These are phyloP conservation scores for Leucozona laternaria DNA, from an alignment of 2,888 invertebrate genomes.

Conservation along the genomic window DNA sequence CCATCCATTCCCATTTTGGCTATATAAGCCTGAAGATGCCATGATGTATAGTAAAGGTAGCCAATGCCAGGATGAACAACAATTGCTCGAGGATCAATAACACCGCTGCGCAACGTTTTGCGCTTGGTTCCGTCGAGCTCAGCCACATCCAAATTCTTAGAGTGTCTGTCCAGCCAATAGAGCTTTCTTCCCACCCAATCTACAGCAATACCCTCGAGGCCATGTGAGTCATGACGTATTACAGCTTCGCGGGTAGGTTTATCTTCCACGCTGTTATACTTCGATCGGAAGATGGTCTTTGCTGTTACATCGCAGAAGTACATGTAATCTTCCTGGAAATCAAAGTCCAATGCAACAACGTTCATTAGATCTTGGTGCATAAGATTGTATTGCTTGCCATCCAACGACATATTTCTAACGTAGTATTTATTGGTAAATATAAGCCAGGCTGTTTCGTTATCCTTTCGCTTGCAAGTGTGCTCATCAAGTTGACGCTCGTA, in stretches of 20 bases:
- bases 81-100: constrained; percentile 97
- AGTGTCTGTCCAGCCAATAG: constrained; percentile 98
- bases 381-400: constrained; percentile 92
- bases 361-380: constrained; percentile 98
- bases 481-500: constrained; percentile 95
- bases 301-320: constrained; percentile 99
- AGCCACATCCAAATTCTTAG: constrained; percentile 97
- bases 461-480: constrained; percentile 95
- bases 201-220: constrained; percentile 97
- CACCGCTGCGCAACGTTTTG: constrained; percentile 93
- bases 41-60: constrained; percentile 97
- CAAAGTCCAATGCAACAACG: constrained; percentile 98
- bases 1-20: constrained; percentile 99
- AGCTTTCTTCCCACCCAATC: constrained; percentile 98
- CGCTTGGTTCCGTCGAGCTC: constrained; percentile 96
- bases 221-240: constrained; percentile 96
- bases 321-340: constrained; percentile 91
- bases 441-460: constrained; percentile 92
- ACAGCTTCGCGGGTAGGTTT: constrained; percentile 91
- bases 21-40: constrained; percentile 98
- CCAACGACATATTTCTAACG: constrained; percentile 96
- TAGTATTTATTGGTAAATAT: constrained; percentile 99
- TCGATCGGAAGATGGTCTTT: constrained; percentile 94
- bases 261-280: constrained; percentile 85
- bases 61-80: constrained; percentile 97